Base-by-base conservation (phyloP, 2,888 invertebrate species). In the Oscheius sp. region DNA sequence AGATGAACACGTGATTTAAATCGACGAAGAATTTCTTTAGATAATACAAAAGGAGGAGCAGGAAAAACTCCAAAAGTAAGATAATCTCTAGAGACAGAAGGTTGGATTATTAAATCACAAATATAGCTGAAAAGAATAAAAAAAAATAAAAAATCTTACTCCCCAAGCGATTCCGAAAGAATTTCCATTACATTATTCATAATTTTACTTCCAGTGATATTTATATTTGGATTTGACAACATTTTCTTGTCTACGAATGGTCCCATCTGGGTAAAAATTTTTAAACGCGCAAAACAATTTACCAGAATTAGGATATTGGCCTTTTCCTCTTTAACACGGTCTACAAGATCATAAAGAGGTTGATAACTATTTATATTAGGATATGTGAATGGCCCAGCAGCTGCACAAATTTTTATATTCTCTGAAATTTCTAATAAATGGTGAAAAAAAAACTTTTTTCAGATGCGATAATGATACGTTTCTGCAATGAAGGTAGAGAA, bases 211-310 rank as follows among this genome's bases (percentile, higher is more conserved):
- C 14, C 14, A 2, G 24, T 17, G 1, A 30, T 45, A 12, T 51
- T 28, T 12, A 56, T 26, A 20, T 30, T 28, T 4, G 54, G 38
- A 22, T 59, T 36, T 17, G 32, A 56, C 32, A 76, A 4, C 17
- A 57, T 70, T 20, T 56, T 68, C 33, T 67, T 54, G 50, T 76
- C 76, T 8, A 76, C 57, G 45, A 74, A 76, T 24, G 76, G 76
- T 0, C 76, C 76, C 14, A 70, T 65, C 71, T 71, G 56, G 36
- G 5, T 54, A 54, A 47, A 12, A 50, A 24, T 6, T 26, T 12
- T 2, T 14, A 26, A 9, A 22, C 50, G 14, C 2, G 6, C 8
- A 50, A 50, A 50, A 26, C 2, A 32, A 24, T 24, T 8, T 33
- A 70, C 71, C 54, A 76, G 28, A 8, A 74, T 59, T 17, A 74